phyloP scores from a whole-genome alignment of 2,797 vertebrate species.

The Uromys caudimaculatus region DNA sequence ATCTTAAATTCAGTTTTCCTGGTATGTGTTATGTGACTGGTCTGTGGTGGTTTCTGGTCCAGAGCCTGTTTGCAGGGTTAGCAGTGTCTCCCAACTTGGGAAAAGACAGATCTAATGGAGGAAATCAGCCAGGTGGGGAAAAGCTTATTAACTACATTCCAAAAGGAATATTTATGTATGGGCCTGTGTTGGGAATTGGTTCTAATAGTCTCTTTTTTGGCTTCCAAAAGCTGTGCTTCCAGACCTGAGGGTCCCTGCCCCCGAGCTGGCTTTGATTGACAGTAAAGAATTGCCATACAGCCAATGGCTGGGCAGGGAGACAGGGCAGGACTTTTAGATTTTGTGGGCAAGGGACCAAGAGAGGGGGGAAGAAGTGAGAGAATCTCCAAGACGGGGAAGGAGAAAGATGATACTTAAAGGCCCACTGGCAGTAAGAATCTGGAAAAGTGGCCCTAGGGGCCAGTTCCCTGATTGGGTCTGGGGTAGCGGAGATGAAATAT shows the following conservation, averaged over 20 bases:
- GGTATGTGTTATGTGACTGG: not conserved
- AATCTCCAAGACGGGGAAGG: not conserved
- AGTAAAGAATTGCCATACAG: not conserved
- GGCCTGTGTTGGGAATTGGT: not conserved
- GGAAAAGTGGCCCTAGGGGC: not conserved
- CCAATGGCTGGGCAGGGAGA: too few species aligned
- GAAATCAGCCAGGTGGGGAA: not conserved
- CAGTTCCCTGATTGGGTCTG: not conserved
- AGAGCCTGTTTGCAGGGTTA: fast-evolving
- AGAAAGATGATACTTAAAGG: not conserved
- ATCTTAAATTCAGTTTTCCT: not conserved
- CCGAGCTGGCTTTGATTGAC: not conserved
- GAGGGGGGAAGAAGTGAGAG: not conserved
- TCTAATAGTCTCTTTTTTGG: not conserved
- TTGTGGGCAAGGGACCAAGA: too few species aligned
- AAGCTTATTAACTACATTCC: not conserved
- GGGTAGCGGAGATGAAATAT: not conserved
- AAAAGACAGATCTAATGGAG: fast-evolving
- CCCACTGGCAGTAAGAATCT: not conserved
- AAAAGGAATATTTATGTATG: not conserved
- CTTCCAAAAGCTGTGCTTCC: not conserved
- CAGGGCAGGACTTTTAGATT: too few species aligned
- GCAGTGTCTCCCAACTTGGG: not conserved
- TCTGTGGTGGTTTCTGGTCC: not conserved
- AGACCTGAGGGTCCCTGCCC: not conserved